Evolutionary conservation across 23 tunicate species (phyloP).

Genomic region (Halocynthia roretzi): DNA sequence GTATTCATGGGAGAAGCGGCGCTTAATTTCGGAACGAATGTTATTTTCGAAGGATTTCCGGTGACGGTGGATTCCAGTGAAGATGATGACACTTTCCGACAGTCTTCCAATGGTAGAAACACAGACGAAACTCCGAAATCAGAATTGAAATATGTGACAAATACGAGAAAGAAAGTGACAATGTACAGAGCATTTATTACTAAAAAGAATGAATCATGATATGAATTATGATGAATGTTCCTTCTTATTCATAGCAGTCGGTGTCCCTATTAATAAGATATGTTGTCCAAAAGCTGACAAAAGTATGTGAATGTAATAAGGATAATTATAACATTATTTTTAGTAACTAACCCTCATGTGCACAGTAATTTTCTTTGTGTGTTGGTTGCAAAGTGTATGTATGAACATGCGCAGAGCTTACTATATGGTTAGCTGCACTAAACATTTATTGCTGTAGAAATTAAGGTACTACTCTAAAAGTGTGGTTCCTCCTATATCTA

Average conservation of each 20-base stretch:
- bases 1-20: conserved; percentile 59
- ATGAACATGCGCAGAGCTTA: too few relatives aligned
- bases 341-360: too few relatives aligned
- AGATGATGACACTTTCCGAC: conserved; percentile 13
- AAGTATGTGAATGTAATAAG: too few relatives aligned
- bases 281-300: too few relatives aligned
- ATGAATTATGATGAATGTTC: not conserved
- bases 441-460: too few relatives aligned
- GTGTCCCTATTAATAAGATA: too few relatives aligned
- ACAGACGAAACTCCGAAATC: not conserved
- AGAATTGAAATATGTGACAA: not conserved
- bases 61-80: conserved; percentile 7
- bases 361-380: too few relatives aligned
- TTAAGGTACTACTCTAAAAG: too few relatives aligned
- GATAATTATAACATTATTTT: too few relatives aligned
- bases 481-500: too few relatives aligned
- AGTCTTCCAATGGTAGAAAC: not conserved
- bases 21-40: conserved; percentile 63
- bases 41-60: conserved; percentile 32
- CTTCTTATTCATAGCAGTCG: not conserved
- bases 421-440: too few relatives aligned
- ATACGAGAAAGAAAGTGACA: conserved; percentile 11
- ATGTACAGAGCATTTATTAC: conserved; percentile 6
- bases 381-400: too few relatives aligned
- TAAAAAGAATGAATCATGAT: not conserved